A percentile compares a stretch with the other conserved stretches of the same genome.
phyloP scores from a whole-genome alignment of 2,113 vertebrate species.

The Amia ocellicauda region DNA sequence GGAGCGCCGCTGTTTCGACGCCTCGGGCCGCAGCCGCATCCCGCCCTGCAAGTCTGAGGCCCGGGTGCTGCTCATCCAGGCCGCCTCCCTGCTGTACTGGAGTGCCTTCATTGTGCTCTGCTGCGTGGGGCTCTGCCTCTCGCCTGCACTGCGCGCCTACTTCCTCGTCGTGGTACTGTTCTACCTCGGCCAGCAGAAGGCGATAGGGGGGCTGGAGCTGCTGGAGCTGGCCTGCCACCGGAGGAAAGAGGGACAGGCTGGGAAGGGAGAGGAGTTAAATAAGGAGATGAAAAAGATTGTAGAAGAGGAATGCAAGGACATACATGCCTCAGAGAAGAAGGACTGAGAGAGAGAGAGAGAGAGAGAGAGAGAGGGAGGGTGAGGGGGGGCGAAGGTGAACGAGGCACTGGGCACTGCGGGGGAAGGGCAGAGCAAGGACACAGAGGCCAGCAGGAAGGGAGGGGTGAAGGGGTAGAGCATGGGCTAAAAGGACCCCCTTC shows the following conservation, averaged over 20 bases:
- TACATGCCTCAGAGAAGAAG: conserved; percentile 49
- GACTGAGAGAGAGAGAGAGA: conserved; percentile 46
- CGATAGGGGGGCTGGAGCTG: conserved; percentile 85
- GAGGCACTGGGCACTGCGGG: not conserved
- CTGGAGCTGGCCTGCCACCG: conserved; percentile 83
- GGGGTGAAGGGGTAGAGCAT: conserved; percentile 23
- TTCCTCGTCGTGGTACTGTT: conserved; percentile 64
- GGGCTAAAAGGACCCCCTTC: conserved; percentile 22
- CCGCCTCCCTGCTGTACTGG: conserved; percentile 84
- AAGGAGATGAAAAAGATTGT: conserved; percentile 38
- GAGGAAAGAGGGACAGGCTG: not conserved
- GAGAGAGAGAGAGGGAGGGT: not conserved
- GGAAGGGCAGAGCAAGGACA: not conserved
- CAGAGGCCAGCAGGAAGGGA: not conserved
- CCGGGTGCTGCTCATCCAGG: conserved; percentile 78
- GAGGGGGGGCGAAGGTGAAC: not conserved
- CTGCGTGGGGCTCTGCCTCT: conserved; percentile 71
- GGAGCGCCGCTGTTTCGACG: conserved; percentile 62
- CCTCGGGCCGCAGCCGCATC: conserved; percentile 52
- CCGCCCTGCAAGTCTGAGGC: conserved; percentile 90
- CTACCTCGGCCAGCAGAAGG: conserved; percentile 74
- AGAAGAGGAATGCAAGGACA: too few relatives aligned
- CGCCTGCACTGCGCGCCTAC: conserved; percentile 72
- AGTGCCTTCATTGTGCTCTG: conserved; percentile 69
- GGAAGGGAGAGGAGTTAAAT: conserved; percentile 8